Evolutionary conservation across 2,888 invertebrate species (phyloP), one percentile per base, ranked within the genome.

Genomic region (Yponomeuta sedellus): DNA sequence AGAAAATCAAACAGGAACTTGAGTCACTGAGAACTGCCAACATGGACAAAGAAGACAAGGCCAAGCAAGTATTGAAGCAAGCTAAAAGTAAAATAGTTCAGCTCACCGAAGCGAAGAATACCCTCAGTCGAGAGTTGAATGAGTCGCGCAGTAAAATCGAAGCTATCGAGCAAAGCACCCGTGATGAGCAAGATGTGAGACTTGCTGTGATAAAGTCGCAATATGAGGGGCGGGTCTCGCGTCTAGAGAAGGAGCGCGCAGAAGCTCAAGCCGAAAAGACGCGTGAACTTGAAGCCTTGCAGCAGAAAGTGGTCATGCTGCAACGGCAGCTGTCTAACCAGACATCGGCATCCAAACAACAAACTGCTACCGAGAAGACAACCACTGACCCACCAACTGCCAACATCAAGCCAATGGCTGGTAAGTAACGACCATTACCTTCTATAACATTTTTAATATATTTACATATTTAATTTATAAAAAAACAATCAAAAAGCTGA

Each of bases 381-480:
- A 91, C 91, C 12, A 90, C 91, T 3, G 93, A 93, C 52, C 93
- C 93, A 12, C 93, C 93, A 0, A 98, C 97, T 0, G 98, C 98
- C 6, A 98, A 98, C 79, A 98, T 98, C 61, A 97, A 97, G 82
- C 98, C 98, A 0, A 97, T 98, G 95, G 96, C 98, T 3, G 97
- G 97, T 74, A 92, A 82, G 86, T 75, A 85, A 10, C 28, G 34
- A 34, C 34, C 10, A 8, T 5, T 34, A 6, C 34, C 34, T 80
- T 57, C 73, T 22, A 65, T 78, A 52, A 25, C 66, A 39, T 8
- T 6, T 34, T 34, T 34, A 5, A 34, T 8, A 5, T 8, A 34
- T 34, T 4, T 8, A n/a, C n/a, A n/a, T n/a, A 34, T 34, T 34
- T 34, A 10, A 8, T 34, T 34, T 34, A 34, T 6, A 34, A 34